A percentile compares a stretch with the other conserved stretches of the same genome.
phyloP scores from a whole-genome alignment of 2,888 invertebrate species.

The Ommatoiulus sabulosus region DNA sequence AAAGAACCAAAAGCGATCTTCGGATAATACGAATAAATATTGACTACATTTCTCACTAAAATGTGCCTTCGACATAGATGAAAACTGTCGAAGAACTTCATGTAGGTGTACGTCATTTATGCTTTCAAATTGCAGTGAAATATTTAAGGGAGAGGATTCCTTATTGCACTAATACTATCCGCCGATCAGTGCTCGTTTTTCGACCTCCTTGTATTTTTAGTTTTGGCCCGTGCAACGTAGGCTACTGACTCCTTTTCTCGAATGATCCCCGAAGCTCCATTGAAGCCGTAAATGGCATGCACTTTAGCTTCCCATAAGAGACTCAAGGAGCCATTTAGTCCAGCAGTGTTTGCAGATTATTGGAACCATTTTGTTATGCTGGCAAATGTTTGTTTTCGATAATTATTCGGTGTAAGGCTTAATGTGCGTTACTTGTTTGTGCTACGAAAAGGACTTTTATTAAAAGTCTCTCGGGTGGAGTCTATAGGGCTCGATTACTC shows the following conservation, averaged over 20 bases:
- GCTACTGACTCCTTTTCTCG: not conserved
- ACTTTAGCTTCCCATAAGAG: slow-evolving; percentile 28
- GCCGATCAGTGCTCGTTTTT: not conserved
- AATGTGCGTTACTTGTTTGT: not conserved
- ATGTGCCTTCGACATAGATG: too few relatives aligned
- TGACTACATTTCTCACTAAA: too few relatives aligned
- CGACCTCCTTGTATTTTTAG: not conserved
- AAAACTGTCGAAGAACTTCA: too few relatives aligned
- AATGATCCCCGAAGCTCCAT: not conserved
- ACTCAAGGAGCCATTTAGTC: not conserved
- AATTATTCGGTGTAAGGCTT: slow-evolving; percentile 20
- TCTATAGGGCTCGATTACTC: slow-evolving; percentile 14
- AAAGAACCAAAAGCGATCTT: too few relatives aligned
- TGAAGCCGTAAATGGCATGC: slow-evolving; percentile 6
- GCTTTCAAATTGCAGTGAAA: too few relatives aligned
- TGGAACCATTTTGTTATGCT: slow-evolving; percentile 1
- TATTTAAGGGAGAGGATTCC: too few relatives aligned
- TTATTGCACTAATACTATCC: not conserved
- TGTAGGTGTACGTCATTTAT: too few relatives aligned
- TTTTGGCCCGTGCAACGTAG: not conserved
- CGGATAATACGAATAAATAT: too few relatives aligned
- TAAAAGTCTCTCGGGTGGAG: slow-evolving; percentile 28
- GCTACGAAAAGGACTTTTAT: not conserved
- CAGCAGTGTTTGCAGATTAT: not conserved
- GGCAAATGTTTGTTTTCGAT: slow-evolving; percentile 6